Base-by-base conservation (phyloP, 2,888 invertebrate genomes). In the Panzeria rudis region DNA sequence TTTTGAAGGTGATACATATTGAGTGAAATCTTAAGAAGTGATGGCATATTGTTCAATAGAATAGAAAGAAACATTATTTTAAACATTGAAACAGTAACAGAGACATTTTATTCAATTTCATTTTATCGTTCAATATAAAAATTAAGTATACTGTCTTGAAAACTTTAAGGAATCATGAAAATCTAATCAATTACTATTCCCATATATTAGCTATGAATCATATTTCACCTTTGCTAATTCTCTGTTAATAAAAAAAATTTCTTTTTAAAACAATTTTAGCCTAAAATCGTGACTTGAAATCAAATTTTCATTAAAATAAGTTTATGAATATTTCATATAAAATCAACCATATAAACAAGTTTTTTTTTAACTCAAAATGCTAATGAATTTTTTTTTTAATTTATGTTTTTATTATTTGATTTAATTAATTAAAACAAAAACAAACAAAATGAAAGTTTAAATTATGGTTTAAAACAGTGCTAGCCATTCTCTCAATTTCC, bases 1-100 rank as follows among this genome's bases (percentile, higher is more conserved):
- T 35, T 73, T 64, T 76, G 84, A 86, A 86, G 85, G 87, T 86
- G 85, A 85, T 59, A 54, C 47, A 47, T 54, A 52, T 71, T 64
- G 54, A 44, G 41, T 35, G 32, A n/a, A 25, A 66, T 59, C 41
- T 54, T 13, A 72, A 59, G 35, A 66, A 59, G n/a, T 38, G 44
- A 75, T 75, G 59, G 20, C 47, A 17, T 35, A 4, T 32, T 35
- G 23, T 52, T 23, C 13, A n/a, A 47, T 44, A 59, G 4, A n/a
- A 59, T 17, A n/a, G 11, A 5, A n/a, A 47, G 11, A 41, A 41
- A 11, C 13, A 35, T 35, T 32, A 7, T n/a, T n/a, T n/a, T n/a
- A n/a, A n/a, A n/a, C n/a, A n/a, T n/a, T n/a, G n/a, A n/a, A n/a
- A n/a, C n/a, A n/a, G n/a, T n/a, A n/a, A n/a, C n/a, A n/a, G n/a